Percentiles rank a stretch among this genome's conserved stretches.
These are phyloP conservation scores for Eristalis intricaria DNA, from an alignment of 2,888 invertebrate genomes.

Conservation along the genomic window DNA sequence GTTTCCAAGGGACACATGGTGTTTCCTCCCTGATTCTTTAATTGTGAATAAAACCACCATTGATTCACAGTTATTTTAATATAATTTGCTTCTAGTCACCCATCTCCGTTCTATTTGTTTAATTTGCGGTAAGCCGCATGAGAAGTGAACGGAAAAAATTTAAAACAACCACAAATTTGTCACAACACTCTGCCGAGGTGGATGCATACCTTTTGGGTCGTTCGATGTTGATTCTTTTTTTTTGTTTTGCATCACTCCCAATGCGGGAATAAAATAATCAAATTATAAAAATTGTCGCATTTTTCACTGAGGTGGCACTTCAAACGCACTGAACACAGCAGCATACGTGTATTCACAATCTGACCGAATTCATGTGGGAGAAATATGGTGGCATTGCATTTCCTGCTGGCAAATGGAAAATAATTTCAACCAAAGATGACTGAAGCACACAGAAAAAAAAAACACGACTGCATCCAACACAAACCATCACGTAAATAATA, in stretches of 20 bases:
- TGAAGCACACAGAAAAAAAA: slow-evolving; percentile 23
- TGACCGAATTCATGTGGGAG: slow-evolving; percentile 57
- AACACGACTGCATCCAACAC: slow-evolving; percentile 22
- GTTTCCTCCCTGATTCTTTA: too few species aligned
- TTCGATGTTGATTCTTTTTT: slow-evolving; percentile 9
- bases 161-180: slow-evolving; percentile 52
- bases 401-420: slow-evolving; percentile 64
- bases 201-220: not conserved
- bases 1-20: too few species aligned
- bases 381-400: slow-evolving; percentile 64
- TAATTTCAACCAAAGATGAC: slow-evolving; percentile 49
- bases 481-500: slow-evolving; percentile 78
- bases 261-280: slow-evolving; percentile 78
- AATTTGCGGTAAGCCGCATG: slow-evolving; percentile 63
- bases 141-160: slow-evolving; percentile 42
- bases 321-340: slow-evolving; percentile 46
- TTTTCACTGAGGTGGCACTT: slow-evolving; percentile 49
- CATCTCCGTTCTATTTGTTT: slow-evolving; percentile 17
- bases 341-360: not conserved
- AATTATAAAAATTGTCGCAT: slow-evolving; percentile 75
- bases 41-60: not conserved
- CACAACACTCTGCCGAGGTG: slow-evolving; percentile 30
- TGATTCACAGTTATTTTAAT: not conserved
- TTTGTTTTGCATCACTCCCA: slow-evolving; percentile 36
- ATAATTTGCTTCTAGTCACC: slow-evolving; percentile 1